Evolutionary conservation across 1,140 invertebrate species (phyloP), one percentile per base, ranked within the genome.

Genomic region (Eriocheir sinensis): DNA sequence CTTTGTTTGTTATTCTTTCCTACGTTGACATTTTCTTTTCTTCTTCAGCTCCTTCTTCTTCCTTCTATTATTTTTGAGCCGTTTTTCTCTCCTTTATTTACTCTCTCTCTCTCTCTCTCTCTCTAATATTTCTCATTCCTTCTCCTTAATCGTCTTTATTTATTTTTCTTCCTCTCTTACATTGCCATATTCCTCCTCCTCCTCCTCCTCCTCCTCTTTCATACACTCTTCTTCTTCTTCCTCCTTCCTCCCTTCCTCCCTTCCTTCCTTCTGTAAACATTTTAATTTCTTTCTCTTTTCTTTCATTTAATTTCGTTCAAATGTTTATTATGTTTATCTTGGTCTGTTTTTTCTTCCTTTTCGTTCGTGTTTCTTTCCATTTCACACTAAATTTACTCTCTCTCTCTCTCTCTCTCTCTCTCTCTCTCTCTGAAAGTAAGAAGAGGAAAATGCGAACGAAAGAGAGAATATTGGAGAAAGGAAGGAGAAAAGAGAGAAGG

Each of bases 371-470:
- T 15, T 34, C 85, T 86, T 36, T 83, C n/a, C n/a, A n/a, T 44
- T 86, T 72, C 27, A 72, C 60, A 21, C 60, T 72, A 72, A 72
- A 72, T 72, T 72, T 72, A n/a, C 60, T 72, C 85, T 86, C 34
- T 86, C 85, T 86, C 85, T 89, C 86, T 44, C 86, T 40, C 32
- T 40, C 34, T 88, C 32, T 88, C 85, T 88, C 32, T 36, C 85
- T 88, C 34, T 88, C 85, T 4, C 32, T 88, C 85, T 88, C 32
- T 88, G 32, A 27, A 32, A 83, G n/a, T n/a, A n/a, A n/a, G n/a
- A n/a, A n/a, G n/a, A n/a, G n/a, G n/a, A n/a, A 17, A n/a, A 83
- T 12, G 36, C 36, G n/a, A 12, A 32, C 80, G 36, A 36, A 83
- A 83, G 9, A 0, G 9, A 83, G n/a, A 83, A 36, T 83, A 30